Evolutionary conservation across 2,797 vertebrate genomes (phyloP).

Genomic region (Poeciliopsis gracilis): DNA sequence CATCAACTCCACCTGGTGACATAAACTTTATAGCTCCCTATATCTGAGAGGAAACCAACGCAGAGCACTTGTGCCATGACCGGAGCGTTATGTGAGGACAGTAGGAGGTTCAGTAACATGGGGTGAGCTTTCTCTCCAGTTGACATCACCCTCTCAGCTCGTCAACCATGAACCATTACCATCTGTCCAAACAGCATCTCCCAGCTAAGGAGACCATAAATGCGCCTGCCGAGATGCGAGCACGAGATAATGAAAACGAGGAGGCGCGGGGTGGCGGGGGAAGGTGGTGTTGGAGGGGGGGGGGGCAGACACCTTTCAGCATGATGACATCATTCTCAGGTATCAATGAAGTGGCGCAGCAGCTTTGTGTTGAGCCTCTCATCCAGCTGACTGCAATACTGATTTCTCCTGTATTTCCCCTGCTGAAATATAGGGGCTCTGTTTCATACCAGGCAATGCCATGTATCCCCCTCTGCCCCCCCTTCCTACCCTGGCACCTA

Average conservation of each 20-base stretch:
- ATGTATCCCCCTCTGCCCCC: neutral
- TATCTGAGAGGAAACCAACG: conserved; percentile 2
- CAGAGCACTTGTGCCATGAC: conserved; percentile 18
- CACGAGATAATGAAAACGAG: conserved; percentile 45
- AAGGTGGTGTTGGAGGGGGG: conserved; percentile 6
- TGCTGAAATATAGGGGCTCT: conserved; percentile 58
- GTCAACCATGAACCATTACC: conserved; percentile 54
- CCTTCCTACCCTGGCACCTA: neutral
- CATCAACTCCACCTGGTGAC: conserved; percentile 4
- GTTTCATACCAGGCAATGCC: conserved; percentile 54
- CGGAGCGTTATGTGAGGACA: conserved; percentile 30
- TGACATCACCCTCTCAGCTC: conserved; percentile 49
- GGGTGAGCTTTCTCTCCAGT: conserved; percentile 42
- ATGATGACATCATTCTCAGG: conserved; percentile 83
- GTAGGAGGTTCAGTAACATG: conserved; percentile 19
- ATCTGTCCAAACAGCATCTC: conserved; percentile 59
- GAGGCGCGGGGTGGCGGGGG: conserved; percentile 6
- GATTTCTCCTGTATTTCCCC: conserved; percentile 55
- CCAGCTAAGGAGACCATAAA: conserved; percentile 36
- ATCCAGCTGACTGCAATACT: conserved; percentile 55
- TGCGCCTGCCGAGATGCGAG: conserved; percentile 35
- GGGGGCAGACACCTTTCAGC: conserved; percentile 68
- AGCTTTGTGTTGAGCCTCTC: conserved; percentile 69
- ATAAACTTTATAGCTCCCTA: conserved; percentile 5
- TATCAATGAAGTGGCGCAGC: conserved; percentile 79